phyloP scores from a whole-genome alignment of 2,888 invertebrate species.

The Stenichneumon culpator region DNA sequence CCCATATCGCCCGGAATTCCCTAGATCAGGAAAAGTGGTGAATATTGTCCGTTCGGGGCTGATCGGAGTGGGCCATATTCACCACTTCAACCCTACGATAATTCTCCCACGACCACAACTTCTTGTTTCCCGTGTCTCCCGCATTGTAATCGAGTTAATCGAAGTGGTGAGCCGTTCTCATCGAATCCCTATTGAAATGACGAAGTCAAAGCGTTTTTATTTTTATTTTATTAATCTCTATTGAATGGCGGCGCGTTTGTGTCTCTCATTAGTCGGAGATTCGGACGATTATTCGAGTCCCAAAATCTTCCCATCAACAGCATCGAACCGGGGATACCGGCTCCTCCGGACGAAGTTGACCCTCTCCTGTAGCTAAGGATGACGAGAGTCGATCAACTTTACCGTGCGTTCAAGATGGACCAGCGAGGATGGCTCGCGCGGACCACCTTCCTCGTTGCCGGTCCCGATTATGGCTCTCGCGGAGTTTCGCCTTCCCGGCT shows the following conservation, averaged over 20 bases:
- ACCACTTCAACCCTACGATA: background rate
- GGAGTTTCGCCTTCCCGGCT: slow-evolving; percentile 19
- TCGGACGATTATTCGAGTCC: slow-evolving; percentile 57
- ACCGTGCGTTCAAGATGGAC: slow-evolving; percentile 1
- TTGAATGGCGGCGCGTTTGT: slow-evolving; percentile 68
- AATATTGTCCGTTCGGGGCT: background rate
- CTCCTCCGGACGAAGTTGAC: slow-evolving; percentile 24
- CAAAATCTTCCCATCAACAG: slow-evolving; percentile 49
- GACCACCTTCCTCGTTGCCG: slow-evolving; percentile 54
- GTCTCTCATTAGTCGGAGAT: slow-evolving; percentile 62
- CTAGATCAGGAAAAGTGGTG: background rate
- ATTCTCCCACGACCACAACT: background rate
- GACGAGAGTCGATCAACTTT: slow-evolving; percentile 31
- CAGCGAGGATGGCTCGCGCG: background rate
- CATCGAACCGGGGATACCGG: background rate
- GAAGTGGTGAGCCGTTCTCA: slow-evolving; percentile 26
- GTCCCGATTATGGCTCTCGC: slow-evolving; percentile 28
- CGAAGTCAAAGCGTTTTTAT: slow-evolving; percentile 49
- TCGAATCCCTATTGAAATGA: slow-evolving; percentile 32
- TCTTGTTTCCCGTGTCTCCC: background rate
- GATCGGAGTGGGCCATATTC: background rate
- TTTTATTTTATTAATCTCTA: slow-evolving; percentile 15
- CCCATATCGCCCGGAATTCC: background rate
- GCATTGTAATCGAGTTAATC: slow-evolving; percentile 29
- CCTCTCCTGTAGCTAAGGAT: slow-evolving; percentile 8